Conservation (phyloP, 2,888 invertebrate genomes). For the Panzeria rudis region DNA sequence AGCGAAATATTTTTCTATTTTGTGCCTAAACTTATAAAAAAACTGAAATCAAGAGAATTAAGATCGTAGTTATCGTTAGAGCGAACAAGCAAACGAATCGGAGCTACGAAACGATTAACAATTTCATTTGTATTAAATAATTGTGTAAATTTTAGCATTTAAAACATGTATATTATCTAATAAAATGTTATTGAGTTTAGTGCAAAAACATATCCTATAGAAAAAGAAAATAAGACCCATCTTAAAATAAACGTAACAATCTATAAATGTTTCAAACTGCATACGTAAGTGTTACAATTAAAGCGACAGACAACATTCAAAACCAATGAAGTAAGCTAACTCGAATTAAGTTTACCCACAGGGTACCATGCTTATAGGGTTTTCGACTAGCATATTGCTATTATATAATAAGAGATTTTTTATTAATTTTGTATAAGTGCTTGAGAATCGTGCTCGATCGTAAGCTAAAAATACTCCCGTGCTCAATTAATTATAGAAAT, state of each 20-base stretch:
- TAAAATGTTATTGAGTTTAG: constrained; percentile 39
- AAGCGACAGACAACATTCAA: constrained; percentile 18
- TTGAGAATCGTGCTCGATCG: no score
- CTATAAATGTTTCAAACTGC: constrained; percentile 36
- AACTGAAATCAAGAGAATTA: constrained; percentile 4
- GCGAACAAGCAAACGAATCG: neutral
- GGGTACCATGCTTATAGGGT: no score
- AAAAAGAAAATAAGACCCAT: constrained; percentile 34
- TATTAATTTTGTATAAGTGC: no score
- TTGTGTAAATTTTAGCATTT: constrained; percentile 55
- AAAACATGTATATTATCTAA: constrained; percentile 19
- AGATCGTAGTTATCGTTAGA: neutral
- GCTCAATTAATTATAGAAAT: no score
- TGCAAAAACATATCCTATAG: constrained; percentile 62
- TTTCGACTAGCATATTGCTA: no score
- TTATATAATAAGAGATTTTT: no score
- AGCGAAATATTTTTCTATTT: constrained; percentile 61
- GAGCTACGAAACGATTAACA: neutral
- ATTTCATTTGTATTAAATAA: constrained; percentile 4
- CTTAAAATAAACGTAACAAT: constrained; percentile 61
- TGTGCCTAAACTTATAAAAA: constrained; percentile 52
- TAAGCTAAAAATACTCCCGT: no score
- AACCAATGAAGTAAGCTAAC: no score
- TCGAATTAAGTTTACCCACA: no score
- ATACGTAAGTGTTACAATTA: constrained; percentile 18